phyloP scores from a whole-genome alignment of 2,113 vertebrate genomes.

The Gnathochromis pfefferi region DNA sequence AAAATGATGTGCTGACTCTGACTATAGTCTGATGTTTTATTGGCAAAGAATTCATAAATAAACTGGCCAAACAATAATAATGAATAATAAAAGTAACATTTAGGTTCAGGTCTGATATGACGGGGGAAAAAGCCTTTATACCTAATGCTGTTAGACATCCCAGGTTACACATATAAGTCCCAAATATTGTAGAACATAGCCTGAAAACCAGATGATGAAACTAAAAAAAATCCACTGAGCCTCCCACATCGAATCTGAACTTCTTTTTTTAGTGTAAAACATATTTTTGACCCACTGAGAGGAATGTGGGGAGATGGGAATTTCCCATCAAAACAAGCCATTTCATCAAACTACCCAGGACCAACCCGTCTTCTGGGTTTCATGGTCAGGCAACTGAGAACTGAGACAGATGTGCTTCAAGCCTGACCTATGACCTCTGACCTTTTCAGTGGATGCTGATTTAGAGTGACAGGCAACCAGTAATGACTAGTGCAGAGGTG shows the following conservation, averaged over 20 bases:
- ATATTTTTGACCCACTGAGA: background rate
- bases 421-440: background rate
- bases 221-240: background rate
- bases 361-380: background rate
- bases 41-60: background rate
- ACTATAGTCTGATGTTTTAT: background rate
- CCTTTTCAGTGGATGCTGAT: background rate
- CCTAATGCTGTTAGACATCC: background rate
- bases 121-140: fast-evolving
- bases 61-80: background rate
- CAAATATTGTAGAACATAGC: background rate
- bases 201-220: background rate
- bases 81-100: background rate
- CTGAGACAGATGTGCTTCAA: background rate
- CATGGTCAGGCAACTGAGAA: background rate
- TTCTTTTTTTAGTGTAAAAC: background rate
- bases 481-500: background rate
- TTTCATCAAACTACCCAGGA: background rate
- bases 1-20: background rate
- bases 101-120: background rate
- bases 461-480: background rate
- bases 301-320: background rate
- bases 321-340: background rate
- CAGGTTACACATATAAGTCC: background rate
- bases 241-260: background rate